Conservation (phyloP, 2,888 invertebrate species). For the Diabrotica balteata region DNA sequence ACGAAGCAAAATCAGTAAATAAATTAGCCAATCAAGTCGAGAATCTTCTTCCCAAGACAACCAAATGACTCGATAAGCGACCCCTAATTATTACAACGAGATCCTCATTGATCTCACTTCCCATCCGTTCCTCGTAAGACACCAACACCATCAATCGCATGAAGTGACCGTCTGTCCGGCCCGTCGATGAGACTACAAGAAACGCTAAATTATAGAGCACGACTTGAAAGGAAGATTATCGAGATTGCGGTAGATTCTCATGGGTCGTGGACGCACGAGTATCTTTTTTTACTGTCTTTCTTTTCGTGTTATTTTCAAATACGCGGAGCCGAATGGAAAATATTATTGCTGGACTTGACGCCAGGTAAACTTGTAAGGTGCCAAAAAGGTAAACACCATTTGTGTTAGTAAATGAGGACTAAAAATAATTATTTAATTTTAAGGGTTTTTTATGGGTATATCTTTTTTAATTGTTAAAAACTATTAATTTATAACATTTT, state of each 20-base stretch:
- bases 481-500: no score
- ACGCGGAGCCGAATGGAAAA: not conserved
- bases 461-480: no score
- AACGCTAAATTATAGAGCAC: constrained; percentile 36
- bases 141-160: constrained; percentile 11
- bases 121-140: constrained; percentile 1
- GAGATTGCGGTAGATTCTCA: constrained; percentile 28
- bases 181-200: constrained; percentile 26
- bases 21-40: not conserved
- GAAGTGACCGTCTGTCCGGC: constrained; percentile 11
- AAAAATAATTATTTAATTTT: no score
- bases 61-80: not conserved
- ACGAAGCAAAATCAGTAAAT: constrained; percentile 1
- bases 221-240: constrained; percentile 26
- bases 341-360: not conserved
- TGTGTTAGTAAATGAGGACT: no score
- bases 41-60: no score
- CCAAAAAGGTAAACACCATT: no score
- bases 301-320: constrained; percentile 5
- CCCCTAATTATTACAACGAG: constrained; percentile 2
- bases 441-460: no score
- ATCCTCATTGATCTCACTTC: constrained; percentile 8
- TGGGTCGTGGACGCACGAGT: constrained; percentile 15
- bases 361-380: not conserved
- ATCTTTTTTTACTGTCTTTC: not conserved